A percentile compares a stretch with the other conserved stretches of the same genome.
phyloP scores from a whole-genome alignment of 2,113 vertebrate genomes.

The Callorhinus ursinus region DNA sequence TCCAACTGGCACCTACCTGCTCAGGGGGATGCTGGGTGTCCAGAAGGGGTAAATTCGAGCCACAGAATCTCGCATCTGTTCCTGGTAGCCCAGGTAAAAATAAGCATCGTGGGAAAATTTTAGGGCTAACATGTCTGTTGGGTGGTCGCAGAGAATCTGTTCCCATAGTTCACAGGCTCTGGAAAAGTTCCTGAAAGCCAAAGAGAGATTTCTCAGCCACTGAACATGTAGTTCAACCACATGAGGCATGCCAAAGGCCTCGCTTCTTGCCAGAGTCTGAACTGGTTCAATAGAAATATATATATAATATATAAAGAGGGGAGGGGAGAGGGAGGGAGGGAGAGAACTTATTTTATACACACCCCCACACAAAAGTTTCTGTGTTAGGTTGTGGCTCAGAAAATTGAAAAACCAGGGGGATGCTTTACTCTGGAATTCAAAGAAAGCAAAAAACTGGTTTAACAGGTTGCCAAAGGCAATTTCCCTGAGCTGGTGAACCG shows the following conservation, averaged over 20 bases:
- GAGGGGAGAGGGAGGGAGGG: neutral
- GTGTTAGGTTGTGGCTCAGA: neutral
- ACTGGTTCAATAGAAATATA: neutral
- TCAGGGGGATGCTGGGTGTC: conserved; percentile 91
- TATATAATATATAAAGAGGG: neutral
- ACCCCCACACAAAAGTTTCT: neutral
- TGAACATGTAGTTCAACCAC: accelerated
- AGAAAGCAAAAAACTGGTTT: neutral
- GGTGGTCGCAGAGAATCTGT: conserved; percentile 91
- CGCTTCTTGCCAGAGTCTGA: neutral
- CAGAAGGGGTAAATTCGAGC: conserved; percentile 93
- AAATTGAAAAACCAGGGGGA: neutral
- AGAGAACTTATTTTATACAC: neutral
- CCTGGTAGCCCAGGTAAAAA: conserved; percentile 92
- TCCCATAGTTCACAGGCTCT: conserved; percentile 93
- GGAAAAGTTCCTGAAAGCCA: conserved; percentile 85
- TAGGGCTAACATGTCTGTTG: conserved; percentile 94
- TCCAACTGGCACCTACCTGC: conserved; percentile 83
- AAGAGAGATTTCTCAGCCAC: neutral
- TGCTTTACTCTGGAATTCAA: neutral
- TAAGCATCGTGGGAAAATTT: conserved; percentile 93
- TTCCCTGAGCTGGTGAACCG: accelerated
- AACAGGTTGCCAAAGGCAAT: neutral
- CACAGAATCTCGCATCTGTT: conserved; percentile 93
- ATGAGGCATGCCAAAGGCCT: accelerated